phyloP scores from a whole-genome alignment of 2,113 vertebrate species.

The Sorex araneus region DNA sequence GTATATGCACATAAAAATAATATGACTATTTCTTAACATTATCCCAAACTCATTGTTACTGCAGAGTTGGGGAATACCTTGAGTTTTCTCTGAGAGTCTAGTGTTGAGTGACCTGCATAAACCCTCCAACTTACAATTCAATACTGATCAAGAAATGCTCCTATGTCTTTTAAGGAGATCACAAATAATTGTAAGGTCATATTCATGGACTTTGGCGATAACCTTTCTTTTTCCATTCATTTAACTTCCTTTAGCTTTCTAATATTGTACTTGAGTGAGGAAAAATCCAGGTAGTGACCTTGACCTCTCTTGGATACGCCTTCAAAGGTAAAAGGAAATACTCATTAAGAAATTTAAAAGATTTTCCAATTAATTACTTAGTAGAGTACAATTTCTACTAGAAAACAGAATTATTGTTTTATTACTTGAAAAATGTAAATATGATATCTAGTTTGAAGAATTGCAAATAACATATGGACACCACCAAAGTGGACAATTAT shows the following conservation, averaged over 20 bases:
- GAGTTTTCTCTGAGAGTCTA: neutral
- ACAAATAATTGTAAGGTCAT: neutral
- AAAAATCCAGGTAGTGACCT: neutral
- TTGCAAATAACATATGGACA: neutral
- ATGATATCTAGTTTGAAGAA: neutral
- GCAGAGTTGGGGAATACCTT: neutral
- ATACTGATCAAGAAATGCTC: neutral
- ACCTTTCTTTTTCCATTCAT: neutral
- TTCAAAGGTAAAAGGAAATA: neutral
- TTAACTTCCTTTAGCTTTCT: neutral
- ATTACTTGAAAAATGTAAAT: neutral
- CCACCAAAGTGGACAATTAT: neutral
- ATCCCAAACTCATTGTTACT: neutral
- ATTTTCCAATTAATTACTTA: constrained; percentile 16
- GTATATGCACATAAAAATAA: no score
- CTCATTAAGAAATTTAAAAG: neutral
- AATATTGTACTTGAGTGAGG: neutral
- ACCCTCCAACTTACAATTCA: constrained; percentile 22
- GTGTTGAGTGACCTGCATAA: neutral
- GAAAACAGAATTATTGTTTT: neutral
- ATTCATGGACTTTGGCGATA: neutral
- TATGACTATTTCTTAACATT: no score
- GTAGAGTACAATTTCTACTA: neutral
- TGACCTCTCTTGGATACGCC: neutral
- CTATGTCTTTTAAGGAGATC: constrained; percentile 16